phyloP scores from a whole-genome alignment of 2,113 vertebrate species.

The Merops nubicus region DNA sequence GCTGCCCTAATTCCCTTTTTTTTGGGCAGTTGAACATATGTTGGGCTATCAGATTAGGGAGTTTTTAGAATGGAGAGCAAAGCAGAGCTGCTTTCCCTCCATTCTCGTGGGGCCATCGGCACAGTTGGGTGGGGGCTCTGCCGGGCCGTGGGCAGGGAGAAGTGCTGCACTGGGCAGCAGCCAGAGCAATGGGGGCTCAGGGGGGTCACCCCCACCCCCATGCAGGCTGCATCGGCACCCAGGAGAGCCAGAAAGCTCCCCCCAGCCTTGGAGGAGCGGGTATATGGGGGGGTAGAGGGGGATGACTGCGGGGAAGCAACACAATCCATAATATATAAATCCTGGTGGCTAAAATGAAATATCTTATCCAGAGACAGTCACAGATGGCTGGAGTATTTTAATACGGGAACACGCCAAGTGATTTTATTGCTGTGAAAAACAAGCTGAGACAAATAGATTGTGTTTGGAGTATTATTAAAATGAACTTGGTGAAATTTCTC shows the following conservation, averaged over 20 bases:
- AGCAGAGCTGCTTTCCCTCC: conserved; percentile 16
- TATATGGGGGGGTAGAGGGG: fast-evolving
- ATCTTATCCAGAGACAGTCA: neutral
- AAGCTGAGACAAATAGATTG: conserved; percentile 11
- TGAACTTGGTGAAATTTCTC: neutral
- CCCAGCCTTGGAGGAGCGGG: fast-evolving
- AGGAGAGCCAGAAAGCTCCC: neutral
- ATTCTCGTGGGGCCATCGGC: too few species aligned
- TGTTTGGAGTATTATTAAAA: neutral
- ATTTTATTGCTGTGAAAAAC: neutral
- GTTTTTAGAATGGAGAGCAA: neutral
- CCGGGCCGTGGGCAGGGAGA: fast-evolving
- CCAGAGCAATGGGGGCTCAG: fast-evolving
- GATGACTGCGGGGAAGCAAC: neutral
- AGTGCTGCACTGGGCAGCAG: neutral
- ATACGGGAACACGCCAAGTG: neutral
- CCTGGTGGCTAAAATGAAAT: neutral
- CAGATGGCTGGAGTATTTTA: conserved; percentile 54
- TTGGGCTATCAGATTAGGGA: conserved; percentile 5
- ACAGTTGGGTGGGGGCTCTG: too few species aligned
- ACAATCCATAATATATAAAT: neutral
- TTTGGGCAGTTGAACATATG: conserved; percentile 11
- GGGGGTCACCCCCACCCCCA: too few species aligned
- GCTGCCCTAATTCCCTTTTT: conserved; percentile 49
- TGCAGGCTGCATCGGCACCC: neutral